Evolutionary conservation across 1,140 invertebrate genomes (phyloP), one percentile per base, ranked within the genome.

Genomic region (Camponotus pennsylvanicus): DNA sequence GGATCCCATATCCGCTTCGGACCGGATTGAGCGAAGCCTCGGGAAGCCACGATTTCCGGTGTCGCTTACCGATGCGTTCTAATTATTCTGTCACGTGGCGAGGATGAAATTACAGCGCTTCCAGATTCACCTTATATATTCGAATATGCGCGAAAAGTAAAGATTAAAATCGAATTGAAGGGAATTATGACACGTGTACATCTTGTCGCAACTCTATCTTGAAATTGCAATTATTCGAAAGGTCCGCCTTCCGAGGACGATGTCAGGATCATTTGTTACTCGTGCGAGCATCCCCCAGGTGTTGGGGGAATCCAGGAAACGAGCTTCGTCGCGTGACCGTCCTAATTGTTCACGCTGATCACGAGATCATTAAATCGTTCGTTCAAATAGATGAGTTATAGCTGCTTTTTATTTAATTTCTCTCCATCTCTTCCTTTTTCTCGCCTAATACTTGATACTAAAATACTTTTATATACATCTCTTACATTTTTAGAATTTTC

Each of bases 21-120:
- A 13, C 32, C 67, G 85, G 88, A 89, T 89, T 89, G 80, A 15
- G 13, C 80, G 86, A 89, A 85, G 86, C 88, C 86, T 79, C 49
- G 59, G 34, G 57, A 63, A 71, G 64, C 45, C 67, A 61, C 45
- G 45, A 85, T 59, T 88, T 89, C 88, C 86, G 79, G 86, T 75
- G 78, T 85, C 71, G 61, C 66, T 85, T 80, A 67, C 52, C 61
- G 27, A 7, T 21, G 52, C 75, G 49, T 70, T 34, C 49, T 89
- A 85, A 88, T 89, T 85, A 89, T 87, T 79, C 42, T 84, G 21
- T 76, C 40, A 59, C 57, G 66, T 76, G 40, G 49, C 27, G 13
- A 78, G 18, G 82, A 85, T 85, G 71, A 67, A 78, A 85, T 85
- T 78, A 85, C 82, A 85, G 18, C 34, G 9, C 9, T n/a, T 8